phyloP scores from a whole-genome alignment of 1,140 invertebrate species.

The Trichonephila clavipes region DNA sequence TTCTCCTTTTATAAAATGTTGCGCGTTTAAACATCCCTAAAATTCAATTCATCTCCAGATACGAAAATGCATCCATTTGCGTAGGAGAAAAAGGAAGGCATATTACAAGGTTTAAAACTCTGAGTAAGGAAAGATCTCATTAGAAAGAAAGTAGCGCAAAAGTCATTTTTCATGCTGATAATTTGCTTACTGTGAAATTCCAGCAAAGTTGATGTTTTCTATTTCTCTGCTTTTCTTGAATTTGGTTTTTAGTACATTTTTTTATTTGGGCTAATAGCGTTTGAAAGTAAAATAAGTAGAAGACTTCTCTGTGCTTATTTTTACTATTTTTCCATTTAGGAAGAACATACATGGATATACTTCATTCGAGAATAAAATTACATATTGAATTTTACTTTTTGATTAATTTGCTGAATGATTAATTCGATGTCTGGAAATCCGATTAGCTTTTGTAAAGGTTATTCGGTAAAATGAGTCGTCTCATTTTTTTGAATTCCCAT shows the following conservation, averaged over 20 bases:
- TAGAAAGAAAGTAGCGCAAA: not conserved
- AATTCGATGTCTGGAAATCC: not conserved
- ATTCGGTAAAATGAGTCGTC: no score
- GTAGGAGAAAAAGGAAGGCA: not conserved
- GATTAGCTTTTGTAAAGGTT: no score
- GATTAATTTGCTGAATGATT: not conserved
- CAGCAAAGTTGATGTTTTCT: not conserved
- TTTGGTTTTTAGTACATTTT: not conserved
- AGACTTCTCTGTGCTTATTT: not conserved
- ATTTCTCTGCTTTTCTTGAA: not conserved
- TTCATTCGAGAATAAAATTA: not conserved
- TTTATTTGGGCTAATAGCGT: not conserved
- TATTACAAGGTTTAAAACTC: not conserved
- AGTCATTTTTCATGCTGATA: conserved; percentile 45
- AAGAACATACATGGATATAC: not conserved
- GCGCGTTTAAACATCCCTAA: conserved; percentile 31
- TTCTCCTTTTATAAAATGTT: not conserved
- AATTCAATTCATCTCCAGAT: conserved; percentile 23
- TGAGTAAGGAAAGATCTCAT: not conserved
- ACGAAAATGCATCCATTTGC: not conserved
- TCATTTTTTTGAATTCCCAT: no score
- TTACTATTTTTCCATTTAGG: conserved; percentile 8
- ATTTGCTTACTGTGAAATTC: conserved; percentile 41
- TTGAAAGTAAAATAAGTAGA: not conserved
- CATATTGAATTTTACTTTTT: conserved; percentile 1